Percentiles rank a stretch among this genome's conserved stretches.
Evolutionary conservation across 2,888 invertebrate genomes (phyloP).

Genomic region (Nephrotoma flavescens): DNA sequence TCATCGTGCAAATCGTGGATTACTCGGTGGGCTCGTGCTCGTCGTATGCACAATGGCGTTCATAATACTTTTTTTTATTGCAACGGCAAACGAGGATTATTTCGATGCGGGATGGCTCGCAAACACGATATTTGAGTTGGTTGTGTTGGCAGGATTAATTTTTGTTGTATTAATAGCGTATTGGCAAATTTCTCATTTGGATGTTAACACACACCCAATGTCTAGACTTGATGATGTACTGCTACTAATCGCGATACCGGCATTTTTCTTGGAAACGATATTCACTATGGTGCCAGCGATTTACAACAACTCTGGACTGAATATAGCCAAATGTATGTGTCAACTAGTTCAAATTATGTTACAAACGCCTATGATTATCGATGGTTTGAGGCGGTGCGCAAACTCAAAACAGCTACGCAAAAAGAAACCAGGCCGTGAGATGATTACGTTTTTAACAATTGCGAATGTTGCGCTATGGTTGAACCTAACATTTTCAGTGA

Average conservation of each 20-base stretch:
- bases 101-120: conserved; percentile 35
- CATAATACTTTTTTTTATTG: conserved; percentile 44
- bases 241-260: conserved; percentile 54
- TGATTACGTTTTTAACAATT: conserved; percentile 60
- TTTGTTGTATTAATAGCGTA: conserved; percentile 43
- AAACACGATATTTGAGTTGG: conserved; percentile 37
- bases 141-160: conserved; percentile 41
- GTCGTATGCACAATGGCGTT: conserved; percentile 40
- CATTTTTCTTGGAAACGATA: conserved; percentile 54
- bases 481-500: conserved; percentile 51
- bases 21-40: conserved; percentile 41
- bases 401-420: conserved; percentile 45
- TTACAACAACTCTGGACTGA: conserved; percentile 35
- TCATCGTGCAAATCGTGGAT: conserved; percentile 58
- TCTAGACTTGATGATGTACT: conserved; percentile 54
- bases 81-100: conserved; percentile 37
- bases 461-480: conserved; percentile 66
- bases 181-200: conserved; percentile 46
- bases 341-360: conserved; percentile 54
- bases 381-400: conserved; percentile 58
- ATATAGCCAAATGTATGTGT: conserved; percentile 36
- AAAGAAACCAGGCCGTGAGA: conserved; percentile 57
- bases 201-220: conserved; percentile 47
- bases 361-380: conserved; percentile 59
- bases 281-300: conserved; percentile 53